Conservation (phyloP, 2,113 vertebrate species). For the Oxyura jamaicensis region DNA sequence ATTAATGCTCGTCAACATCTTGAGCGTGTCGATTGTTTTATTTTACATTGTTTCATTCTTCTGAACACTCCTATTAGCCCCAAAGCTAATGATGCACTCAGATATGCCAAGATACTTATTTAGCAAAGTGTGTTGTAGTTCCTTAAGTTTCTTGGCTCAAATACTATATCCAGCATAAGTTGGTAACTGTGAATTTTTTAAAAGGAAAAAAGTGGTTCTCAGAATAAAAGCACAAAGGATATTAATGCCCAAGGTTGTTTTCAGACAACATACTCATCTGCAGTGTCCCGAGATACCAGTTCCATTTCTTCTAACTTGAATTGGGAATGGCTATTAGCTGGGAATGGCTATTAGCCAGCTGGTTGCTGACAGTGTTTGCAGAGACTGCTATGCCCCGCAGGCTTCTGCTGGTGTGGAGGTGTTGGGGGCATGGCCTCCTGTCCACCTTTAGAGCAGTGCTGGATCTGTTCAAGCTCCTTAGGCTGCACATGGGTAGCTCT, state of each 20-base stretch:
- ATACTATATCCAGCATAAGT: not conserved
- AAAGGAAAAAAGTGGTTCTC: not conserved
- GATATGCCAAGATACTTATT: not conserved
- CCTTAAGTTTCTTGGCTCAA: not conserved
- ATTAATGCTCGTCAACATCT: not conserved
- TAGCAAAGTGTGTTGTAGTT: not conserved
- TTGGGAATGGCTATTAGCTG: not conserved
- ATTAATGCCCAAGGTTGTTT: not conserved
- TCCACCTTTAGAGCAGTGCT: rapidly evolving
- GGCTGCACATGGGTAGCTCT: not conserved
- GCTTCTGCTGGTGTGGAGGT: not conserved
- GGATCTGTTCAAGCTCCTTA: rapidly evolving
- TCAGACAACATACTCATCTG: not conserved
- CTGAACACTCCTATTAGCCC: not conserved
- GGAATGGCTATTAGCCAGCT: not conserved
- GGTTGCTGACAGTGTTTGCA: not conserved
- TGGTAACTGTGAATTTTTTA: not conserved
- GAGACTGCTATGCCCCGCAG: rapidly evolving
- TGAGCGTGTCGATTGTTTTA: not conserved
- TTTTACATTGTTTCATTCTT: not conserved
- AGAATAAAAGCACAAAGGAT: not conserved
- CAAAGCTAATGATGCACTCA: not conserved
- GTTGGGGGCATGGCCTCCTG: not conserved
- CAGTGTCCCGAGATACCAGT: not conserved
- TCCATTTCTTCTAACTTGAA: rapidly evolving